These are phyloP conservation scores for Gambusia affinis DNA, from an alignment of 2,113 vertebrate genomes.

Conservation along the genomic window DNA sequence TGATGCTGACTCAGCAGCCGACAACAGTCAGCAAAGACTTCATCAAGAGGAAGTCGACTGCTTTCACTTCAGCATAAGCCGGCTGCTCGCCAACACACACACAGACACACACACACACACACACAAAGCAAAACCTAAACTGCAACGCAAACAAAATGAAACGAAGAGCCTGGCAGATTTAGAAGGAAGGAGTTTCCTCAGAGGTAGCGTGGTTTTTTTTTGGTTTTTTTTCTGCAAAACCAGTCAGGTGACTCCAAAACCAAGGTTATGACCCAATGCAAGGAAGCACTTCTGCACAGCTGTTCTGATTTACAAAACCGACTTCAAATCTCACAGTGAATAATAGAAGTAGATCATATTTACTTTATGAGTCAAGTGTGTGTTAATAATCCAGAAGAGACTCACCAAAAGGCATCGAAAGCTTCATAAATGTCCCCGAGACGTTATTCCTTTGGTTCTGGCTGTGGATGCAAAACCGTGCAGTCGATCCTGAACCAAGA, in stretches of 20 bases:
- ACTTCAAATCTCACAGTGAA: background rate
- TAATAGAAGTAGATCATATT: background rate
- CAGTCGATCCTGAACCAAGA: slow-evolving; percentile 38
- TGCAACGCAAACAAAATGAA: background rate
- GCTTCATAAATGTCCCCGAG: slow-evolving; percentile 72
- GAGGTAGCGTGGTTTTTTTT: background rate
- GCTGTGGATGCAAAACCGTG: slow-evolving; percentile 43
- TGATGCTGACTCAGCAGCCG: slow-evolving; percentile 47
- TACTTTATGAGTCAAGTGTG: background rate
- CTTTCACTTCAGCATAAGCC: slow-evolving; percentile 65
- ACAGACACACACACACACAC: background rate
- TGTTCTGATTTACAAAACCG: slow-evolving; percentile 8
- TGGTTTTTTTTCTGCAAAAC: background rate
- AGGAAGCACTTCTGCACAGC: slow-evolving; percentile 1
- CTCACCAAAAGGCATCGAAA: slow-evolving; percentile 76
- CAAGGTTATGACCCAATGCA: background rate
- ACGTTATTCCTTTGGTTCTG: slow-evolving; percentile 49
- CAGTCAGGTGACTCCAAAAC: background rate
- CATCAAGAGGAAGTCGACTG: slow-evolving; percentile 65
- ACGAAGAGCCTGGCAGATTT: background rate
- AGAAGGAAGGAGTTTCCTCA: background rate
- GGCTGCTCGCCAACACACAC: background rate
- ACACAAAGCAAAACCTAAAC: slow-evolving; percentile 12
- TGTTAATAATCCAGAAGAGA: background rate
- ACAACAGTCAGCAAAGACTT: slow-evolving; percentile 51